Percentiles rank a stretch among this genome's conserved stretches.
Conservation (phyloP, 1,140 invertebrate species). For the Trachymyrmex septentrionalis region DNA sequence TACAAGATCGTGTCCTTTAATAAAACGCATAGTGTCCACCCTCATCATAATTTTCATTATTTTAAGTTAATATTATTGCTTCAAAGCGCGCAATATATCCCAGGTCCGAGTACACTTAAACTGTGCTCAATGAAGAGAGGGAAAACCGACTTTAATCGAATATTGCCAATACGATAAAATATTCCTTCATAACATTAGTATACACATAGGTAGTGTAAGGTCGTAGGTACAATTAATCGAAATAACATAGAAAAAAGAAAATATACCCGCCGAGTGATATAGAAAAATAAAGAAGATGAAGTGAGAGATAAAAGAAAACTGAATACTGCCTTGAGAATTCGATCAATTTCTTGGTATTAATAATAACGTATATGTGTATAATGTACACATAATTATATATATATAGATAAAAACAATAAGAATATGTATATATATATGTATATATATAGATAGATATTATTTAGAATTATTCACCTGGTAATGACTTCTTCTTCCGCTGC, state of each 20-base stretch:
- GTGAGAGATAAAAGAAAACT: constrained; percentile 63
- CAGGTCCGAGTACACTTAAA: constrained; percentile 35
- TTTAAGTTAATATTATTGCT: constrained; percentile 10
- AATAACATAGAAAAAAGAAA: constrained; percentile 9
- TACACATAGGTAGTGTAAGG: background rate
- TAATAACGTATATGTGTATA: constrained; percentile 46
- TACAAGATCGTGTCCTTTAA: background rate
- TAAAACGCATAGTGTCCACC: background rate
- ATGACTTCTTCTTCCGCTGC: constrained; percentile 95
- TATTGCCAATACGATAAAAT: background rate
- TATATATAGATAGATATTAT: constrained; percentile 72
- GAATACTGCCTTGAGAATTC: constrained; percentile 44
- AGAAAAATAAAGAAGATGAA: constrained; percentile 43
- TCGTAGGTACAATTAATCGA: constrained; percentile 28
- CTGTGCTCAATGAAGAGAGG: constrained; percentile 7
- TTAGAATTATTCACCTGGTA: constrained; percentile 91
- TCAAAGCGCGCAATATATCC: background rate
- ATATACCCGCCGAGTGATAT: background rate
- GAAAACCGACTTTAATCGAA: constrained; percentile 9
- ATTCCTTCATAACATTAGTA: background rate
- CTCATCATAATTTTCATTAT: background rate
- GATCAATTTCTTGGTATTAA: constrained; percentile 47
- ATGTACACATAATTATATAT: constrained; percentile 66
- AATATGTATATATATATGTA: constrained; percentile 64
- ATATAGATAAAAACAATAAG: constrained; percentile 66